Percentiles rank a stretch among this genome's conserved stretches.
Conservation (phyloP, 2,113 vertebrate genomes). For the Leptosomus discolor region DNA sequence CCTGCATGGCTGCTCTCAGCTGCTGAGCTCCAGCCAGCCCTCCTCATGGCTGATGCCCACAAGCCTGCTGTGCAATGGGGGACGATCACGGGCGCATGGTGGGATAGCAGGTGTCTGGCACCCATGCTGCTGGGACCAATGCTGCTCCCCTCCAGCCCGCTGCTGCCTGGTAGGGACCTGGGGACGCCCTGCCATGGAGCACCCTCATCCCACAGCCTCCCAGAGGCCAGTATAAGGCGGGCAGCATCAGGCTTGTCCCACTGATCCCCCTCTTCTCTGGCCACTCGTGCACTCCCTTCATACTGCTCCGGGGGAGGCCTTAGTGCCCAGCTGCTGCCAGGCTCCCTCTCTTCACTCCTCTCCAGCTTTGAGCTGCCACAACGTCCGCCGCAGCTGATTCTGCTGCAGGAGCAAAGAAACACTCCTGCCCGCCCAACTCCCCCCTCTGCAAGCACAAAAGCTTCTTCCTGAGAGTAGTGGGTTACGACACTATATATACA, state of each 20-base stretch:
- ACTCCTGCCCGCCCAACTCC: not conserved
- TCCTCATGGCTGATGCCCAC: fast-evolving
- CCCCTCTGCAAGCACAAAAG: not conserved
- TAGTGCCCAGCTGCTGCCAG: not conserved
- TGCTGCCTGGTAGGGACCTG: not conserved
- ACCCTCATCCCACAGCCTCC: not conserved
- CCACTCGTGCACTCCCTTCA: fast-evolving
- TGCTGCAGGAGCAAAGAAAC: not conserved
- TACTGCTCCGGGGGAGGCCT: not conserved
- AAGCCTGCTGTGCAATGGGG: not conserved
- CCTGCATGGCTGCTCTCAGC: not conserved
- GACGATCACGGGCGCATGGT: fast-evolving
- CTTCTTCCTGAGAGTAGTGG: not conserved
- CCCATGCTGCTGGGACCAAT: not conserved
- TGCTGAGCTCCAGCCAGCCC: not conserved
- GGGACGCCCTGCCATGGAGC: not conserved
- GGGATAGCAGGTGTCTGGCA: not conserved
- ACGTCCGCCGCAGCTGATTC: not conserved
- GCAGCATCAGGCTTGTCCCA: not conserved
- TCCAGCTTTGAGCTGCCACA: not conserved
- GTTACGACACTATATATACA: not conserved
- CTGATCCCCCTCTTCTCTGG: not conserved
- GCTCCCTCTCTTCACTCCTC: fast-evolving
- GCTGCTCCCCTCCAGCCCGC: not conserved
- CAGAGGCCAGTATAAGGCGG: not conserved